Base-by-base conservation (phyloP, 2,797 vertebrate species). In the Argyrosomus regius region DNA sequence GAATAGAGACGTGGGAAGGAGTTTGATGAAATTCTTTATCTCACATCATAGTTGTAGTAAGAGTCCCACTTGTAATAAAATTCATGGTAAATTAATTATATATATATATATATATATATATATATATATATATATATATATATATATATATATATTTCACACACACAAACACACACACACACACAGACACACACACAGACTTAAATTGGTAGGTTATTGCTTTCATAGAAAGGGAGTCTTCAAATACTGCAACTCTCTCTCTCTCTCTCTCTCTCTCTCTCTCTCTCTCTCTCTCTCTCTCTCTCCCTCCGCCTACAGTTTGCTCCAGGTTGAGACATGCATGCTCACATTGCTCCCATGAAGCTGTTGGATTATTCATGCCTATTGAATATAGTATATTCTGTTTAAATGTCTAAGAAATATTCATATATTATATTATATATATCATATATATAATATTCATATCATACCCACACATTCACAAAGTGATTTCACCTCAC, bases 341-440 rank as follows among this genome's bases (percentile, higher is more conserved):
- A 49, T 60, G 52, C 52, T 78, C 50, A 59, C 62, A 60, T 75
- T 59, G 58, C 54, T 62, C 63, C 71, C 39, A 73, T 74, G 81
- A 77, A 80, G 75, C 78, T 84, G 77, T 72, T 84, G 72, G 85
- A 88, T 88, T 90, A 94, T 88, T 87, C 83, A 89, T 83, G 72
- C 56, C 56, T 75, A 82, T 68, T 75, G 75, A 87, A 88, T 82
- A 85, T 75, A 45, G 35, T 45, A 78, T 71, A 85, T 90, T 81
- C 60, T 20, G 66, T 66, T 86, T 86, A 82, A 82, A 81, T 49
- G 9, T 46, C 2, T 18, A 77, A 92, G 89, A 87, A 82, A 89
- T 93, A 87, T 86, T 89, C 74, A 89, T 28, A 28, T 4, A 28
- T 28, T 28, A 28, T 28, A 5, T 28, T 5, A 31, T 31, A 31